Evolutionary conservation across 2,113 vertebrate species (phyloP).

Genomic region (Lepidiolamprologus cunningtoni): DNA sequence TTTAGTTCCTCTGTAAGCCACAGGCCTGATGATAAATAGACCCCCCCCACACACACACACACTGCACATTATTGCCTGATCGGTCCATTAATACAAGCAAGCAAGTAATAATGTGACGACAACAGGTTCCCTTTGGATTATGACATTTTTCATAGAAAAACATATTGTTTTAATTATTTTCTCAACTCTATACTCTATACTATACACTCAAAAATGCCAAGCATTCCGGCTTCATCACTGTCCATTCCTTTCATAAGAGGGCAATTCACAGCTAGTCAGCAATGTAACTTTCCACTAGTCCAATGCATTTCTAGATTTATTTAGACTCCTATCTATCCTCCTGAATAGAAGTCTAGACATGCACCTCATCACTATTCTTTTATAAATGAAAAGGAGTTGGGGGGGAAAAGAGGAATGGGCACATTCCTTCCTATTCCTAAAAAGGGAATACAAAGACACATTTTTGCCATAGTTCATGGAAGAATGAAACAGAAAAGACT

Average conservation of each 20-base stretch:
- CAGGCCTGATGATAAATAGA: background rate
- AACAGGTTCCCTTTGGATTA: conserved; percentile 2
- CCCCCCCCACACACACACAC: background rate
- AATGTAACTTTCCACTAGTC: conserved; percentile 17
- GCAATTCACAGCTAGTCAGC: background rate
- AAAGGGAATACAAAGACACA: conserved; percentile 52
- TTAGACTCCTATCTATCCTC: conserved; percentile 35
- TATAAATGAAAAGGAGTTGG: background rate
- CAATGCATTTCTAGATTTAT: conserved; percentile 48
- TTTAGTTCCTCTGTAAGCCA: background rate
- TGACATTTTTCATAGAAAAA: conserved; percentile 31
- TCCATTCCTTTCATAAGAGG: background rate
- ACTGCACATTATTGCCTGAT: background rate
- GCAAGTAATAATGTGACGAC: background rate
- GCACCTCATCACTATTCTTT: conserved; percentile 13
- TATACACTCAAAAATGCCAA: conserved; percentile 13
- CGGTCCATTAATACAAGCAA: background rate
- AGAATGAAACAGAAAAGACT: conserved; percentile 22
- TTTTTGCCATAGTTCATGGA: conserved; percentile 53
- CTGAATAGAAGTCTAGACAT: conserved; percentile 50
- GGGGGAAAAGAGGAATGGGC: background rate
- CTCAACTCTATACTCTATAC: background rate
- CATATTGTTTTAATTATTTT: conserved; percentile 1
- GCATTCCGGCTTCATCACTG: background rate
- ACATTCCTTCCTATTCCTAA: conserved; percentile 41